These are phyloP conservation scores for Plagodis pulveraria DNA, from an alignment of 2,888 invertebrate genomes.

Conservation along the genomic window DNA sequence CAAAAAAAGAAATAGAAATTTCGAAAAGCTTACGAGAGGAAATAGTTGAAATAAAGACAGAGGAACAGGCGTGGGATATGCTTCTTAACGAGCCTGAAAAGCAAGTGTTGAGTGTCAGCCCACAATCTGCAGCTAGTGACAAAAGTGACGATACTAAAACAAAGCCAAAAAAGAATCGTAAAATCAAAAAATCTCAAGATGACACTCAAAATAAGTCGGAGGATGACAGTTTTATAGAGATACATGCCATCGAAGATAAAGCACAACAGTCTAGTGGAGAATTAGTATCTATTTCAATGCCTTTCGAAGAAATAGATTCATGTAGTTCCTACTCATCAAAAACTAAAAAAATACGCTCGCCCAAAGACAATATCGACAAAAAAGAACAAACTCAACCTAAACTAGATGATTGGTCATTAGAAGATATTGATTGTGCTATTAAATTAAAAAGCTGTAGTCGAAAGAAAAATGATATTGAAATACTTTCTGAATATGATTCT, in stretches of 20 bases:
- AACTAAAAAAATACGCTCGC: conserved; percentile 61
- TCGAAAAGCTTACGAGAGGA: conserved; percentile 36
- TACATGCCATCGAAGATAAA: conserved; percentile 76
- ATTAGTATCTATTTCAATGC: conserved; percentile 72
- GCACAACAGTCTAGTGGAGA: conserved; percentile 64
- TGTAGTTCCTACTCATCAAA: conserved; percentile 55
- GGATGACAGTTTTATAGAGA: conserved; percentile 78
- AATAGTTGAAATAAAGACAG: conserved; percentile 58
- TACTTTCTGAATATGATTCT: conserved; percentile 39
- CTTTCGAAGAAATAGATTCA: conserved; percentile 64
- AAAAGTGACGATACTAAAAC: conserved; percentile 60
- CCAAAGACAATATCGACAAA: conserved; percentile 65
- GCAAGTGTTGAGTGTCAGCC: conserved; percentile 41
- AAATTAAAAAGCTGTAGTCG: conserved; percentile 36
- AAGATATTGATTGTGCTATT: conserved; percentile 40
- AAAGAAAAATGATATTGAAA: conserved; percentile 40
- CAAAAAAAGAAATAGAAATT: conserved; percentile 42
- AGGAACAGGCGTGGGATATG: conserved; percentile 79
- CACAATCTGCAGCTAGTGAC: conserved; percentile 39
- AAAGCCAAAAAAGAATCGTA: conserved; percentile 67
- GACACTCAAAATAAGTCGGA: conserved; percentile 62
- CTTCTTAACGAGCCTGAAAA: conserved; percentile 66
- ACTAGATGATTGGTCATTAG: conserved; percentile 44
- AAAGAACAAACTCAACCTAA: conserved; percentile 45
- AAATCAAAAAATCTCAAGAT: conserved; percentile 62